Evolutionary conservation across 2,113 vertebrate species (phyloP).

Genomic region (Spermophilus dauricus): DNA sequence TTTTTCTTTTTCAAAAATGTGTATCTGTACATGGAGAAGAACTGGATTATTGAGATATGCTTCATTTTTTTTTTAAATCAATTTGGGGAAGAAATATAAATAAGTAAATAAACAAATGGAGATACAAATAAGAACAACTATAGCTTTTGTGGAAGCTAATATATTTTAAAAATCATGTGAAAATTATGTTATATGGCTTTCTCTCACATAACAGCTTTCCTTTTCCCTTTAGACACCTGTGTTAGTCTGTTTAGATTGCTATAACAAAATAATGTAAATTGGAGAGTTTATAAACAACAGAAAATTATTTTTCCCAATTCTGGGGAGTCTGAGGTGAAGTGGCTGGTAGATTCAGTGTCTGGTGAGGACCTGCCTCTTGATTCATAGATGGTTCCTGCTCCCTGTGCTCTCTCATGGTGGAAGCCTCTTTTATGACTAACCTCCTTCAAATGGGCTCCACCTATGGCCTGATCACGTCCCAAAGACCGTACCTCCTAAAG

Average conservation of each 20-base stretch:
- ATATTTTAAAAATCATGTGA: background rate
- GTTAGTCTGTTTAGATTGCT: background rate
- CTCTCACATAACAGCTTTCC: background rate
- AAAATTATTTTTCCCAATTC: background rate
- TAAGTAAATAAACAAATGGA: background rate
- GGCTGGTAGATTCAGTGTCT: background rate
- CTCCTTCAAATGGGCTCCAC: background rate
- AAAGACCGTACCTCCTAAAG: background rate
- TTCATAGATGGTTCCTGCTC: background rate
- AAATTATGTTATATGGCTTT: background rate
- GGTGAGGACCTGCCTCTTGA: background rate
- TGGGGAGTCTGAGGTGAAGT: background rate
- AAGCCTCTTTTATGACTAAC: background rate
- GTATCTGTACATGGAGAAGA: background rate
- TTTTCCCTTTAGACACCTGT: background rate
- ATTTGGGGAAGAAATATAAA: constrained; percentile 12
- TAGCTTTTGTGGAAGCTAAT: background rate
- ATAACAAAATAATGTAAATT: background rate
- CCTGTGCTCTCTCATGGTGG: background rate
- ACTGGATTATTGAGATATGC: background rate
- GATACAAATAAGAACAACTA: background rate
- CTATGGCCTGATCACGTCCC: background rate
- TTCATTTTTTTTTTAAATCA: background rate
- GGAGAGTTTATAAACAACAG: background rate
- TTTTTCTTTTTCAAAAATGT: background rate